These are phyloP conservation scores for Tragulus kanchil DNA, from an alignment of 2,113 vertebrate species.

Conservation along the genomic window DNA sequence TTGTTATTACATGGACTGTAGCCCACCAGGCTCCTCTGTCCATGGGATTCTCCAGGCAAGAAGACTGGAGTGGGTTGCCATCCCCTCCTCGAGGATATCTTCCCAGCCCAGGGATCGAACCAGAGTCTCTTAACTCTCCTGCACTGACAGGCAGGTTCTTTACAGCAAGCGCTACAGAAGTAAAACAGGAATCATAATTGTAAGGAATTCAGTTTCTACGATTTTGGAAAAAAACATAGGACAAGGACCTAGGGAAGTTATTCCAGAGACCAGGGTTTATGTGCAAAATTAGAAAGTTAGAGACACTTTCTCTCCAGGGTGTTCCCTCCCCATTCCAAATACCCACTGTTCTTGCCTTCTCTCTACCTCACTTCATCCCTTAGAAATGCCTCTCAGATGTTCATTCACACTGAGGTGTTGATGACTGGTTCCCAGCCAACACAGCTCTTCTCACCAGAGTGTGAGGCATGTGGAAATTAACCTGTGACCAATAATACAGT, in stretches of 20 bases:
- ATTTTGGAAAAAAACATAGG: background rate
- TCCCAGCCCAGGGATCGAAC: no score
- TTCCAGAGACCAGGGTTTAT: background rate
- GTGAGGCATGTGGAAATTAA: conserved; percentile 70
- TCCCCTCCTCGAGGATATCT: no score
- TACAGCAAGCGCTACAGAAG: background rate
- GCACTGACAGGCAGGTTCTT: no score
- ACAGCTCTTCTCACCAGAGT: conserved; percentile 50
- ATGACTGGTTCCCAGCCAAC: conserved; percentile 42
- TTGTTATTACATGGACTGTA: no score
- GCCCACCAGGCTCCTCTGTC: no score
- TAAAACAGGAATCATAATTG: background rate
- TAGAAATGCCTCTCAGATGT: background rate
- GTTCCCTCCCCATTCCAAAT: background rate
- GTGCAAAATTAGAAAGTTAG: background rate
- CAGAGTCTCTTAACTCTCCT: no score
- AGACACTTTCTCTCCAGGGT: background rate
- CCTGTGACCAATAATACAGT: conserved; percentile 64
- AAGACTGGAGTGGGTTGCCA: no score
- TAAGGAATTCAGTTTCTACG: conserved; percentile 39
- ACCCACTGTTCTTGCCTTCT: background rate
- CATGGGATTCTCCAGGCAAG: no score
- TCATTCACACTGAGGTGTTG: conserved; percentile 70
- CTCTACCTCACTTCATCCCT: background rate
- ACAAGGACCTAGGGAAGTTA: background rate